Conservation (phyloP, 2,113 vertebrate genomes). For the Raja brachyura region DNA sequence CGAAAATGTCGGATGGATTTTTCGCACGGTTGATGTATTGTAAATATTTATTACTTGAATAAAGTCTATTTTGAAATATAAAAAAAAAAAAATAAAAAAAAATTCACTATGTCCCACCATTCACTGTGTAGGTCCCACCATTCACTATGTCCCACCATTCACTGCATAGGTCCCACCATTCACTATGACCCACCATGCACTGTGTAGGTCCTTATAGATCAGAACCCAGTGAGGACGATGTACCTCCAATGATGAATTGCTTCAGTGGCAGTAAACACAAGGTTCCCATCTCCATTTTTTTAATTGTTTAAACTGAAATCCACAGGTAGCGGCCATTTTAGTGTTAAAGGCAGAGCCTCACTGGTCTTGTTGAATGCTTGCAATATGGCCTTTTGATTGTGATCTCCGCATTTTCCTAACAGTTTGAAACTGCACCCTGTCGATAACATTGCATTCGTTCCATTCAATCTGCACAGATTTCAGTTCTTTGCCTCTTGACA, state of each 20-base stretch:
- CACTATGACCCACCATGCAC: too few species aligned
- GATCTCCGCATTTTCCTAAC: constrained; percentile 1
- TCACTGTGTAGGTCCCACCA: too few species aligned
- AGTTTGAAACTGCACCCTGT: neutral
- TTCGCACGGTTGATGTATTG: too few species aligned
- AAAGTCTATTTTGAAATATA: too few species aligned
- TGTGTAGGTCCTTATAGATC: too few species aligned
- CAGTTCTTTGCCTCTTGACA: constrained; percentile 56
- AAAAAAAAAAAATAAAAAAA: too few species aligned
- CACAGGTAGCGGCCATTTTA: neutral
- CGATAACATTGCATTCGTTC: constrained; percentile 39
- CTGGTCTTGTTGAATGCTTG: neutral
- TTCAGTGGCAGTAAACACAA: neutral
- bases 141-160: too few species aligned
- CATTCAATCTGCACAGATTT: constrained; percentile 53
- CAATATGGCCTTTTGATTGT: neutral
- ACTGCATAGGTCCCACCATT: neutral
- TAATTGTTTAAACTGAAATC: neutral
- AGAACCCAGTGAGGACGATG: neutral
- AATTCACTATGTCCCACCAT: too few species aligned
- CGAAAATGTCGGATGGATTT: too few species aligned
- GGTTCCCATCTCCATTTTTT: neutral
- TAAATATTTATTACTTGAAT: too few species aligned
- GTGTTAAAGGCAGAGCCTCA: neutral
- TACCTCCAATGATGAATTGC: too few species aligned